These are phyloP conservation scores for Myzus persicae DNA, from an alignment of 1,140 invertebrate genomes.

Conservation along the genomic window DNA sequence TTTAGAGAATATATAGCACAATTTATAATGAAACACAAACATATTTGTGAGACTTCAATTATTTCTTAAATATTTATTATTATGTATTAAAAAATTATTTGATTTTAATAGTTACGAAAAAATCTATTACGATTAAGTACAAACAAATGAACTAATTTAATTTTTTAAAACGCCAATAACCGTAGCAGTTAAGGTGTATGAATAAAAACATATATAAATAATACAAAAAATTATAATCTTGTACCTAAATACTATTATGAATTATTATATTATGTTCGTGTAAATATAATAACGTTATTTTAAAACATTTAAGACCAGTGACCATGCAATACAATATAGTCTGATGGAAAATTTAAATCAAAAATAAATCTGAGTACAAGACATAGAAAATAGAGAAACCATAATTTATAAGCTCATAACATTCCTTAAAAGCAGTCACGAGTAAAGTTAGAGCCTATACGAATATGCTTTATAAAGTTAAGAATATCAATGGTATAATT, in stretches of 20 bases:
- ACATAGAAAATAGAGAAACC: neutral
- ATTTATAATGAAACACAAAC: neutral
- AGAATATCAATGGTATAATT: neutral
- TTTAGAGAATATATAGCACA: neutral
- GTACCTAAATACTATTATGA: no score
- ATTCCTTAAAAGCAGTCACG: neutral
- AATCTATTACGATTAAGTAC: neutral
- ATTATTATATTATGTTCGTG: neutral
- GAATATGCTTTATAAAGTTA: neutral
- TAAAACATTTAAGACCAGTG: neutral
- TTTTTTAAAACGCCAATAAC: no score
- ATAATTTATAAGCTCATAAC: neutral
- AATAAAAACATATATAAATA: no score
- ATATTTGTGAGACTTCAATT: neutral
- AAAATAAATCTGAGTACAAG: neutral
- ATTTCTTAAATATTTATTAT: neutral
- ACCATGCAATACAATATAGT: neutral
- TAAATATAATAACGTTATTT: neutral
- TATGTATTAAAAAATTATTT: neutral
- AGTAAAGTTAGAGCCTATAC: neutral
- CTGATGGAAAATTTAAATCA: neutral
- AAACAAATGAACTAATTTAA: no score
- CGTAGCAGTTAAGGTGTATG: no score
- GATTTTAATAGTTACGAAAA: neutral
- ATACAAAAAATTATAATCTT: no score